Evolutionary conservation across 2,888 invertebrate species (phyloP).

Genomic region (Dermolepida albohirtum): DNA sequence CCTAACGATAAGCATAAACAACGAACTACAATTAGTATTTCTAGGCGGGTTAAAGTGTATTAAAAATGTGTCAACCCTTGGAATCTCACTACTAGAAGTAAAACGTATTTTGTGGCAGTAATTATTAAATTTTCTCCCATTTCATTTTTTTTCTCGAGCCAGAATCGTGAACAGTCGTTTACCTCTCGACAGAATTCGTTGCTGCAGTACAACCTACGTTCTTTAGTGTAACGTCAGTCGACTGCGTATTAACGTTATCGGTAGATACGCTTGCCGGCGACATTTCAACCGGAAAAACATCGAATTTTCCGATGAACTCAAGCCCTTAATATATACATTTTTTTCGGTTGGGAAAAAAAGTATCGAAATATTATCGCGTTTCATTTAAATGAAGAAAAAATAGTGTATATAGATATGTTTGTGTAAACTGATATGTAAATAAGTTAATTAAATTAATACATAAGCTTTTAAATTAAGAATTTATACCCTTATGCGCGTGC

Average conservation of each 20-base stretch:
- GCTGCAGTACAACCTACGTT: constrained; percentile 30
- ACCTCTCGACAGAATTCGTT: constrained; percentile 29
- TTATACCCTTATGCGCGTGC: no score
- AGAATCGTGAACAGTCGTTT: constrained; percentile 25
- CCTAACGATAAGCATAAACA: neutral
- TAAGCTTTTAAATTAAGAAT: no score
- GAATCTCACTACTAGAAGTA: neutral
- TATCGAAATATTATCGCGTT: neutral
- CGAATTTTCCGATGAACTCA: constrained; percentile 12
- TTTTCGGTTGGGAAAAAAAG: neutral
- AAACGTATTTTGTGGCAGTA: neutral
- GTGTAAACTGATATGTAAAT: neutral
- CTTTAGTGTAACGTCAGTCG: constrained; percentile 26
- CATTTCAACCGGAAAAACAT: constrained; percentile 2
- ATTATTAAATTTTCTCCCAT: constrained; percentile 31
- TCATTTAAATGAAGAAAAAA: neutral
- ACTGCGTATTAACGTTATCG: constrained; percentile 25
- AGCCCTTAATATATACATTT: no score
- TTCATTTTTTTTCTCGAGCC: constrained; percentile 9
- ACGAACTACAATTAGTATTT: neutral
- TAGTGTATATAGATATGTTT: neutral
- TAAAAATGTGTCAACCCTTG: neutral
- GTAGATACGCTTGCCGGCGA: constrained; percentile 1
- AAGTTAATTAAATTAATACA: neutral
- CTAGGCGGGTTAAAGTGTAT: neutral